Base-by-base conservation (phyloP, 2,797 vertebrate species). In the Lithobates sylvaticus region DNA sequence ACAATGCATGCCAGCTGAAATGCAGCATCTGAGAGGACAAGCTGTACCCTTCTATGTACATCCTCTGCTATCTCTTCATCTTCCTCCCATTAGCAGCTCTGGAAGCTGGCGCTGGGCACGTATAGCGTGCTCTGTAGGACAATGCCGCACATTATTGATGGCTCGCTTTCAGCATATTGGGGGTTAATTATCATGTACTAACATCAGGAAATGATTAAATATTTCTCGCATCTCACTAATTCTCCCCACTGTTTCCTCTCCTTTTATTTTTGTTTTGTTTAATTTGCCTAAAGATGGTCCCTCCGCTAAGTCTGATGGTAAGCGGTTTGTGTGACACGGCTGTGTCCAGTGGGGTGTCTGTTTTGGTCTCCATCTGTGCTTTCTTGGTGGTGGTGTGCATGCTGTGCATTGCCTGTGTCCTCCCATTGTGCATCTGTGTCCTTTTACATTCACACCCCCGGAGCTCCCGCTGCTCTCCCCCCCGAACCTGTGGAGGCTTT, bases 231-330 rank as follows among this genome's bases (percentile, higher is more conserved):
- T 73, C 50, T 61, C 91, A 94, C 92, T 95, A 91, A 93, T 92
- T 93, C 86, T 93, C 92, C 92, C 91, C 94, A 87, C 94, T 95
- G 42, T 93, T 93, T 92, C 92, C 94, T 94, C 89, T 95, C 95
- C 88, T 95, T 29, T 77, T 91, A 90, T 94, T 95, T 96, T 93
- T 94, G 91, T 94, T 95, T 96, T 92, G 92, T 94, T 89, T 93
- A 95, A 95, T 96, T 97, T 96, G 95, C 96, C 93, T 95, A 97
- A 97, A 99, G 98, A 99, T 92, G 98, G 97, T 96, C 95, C 97
- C 90, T 92, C 97, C 86, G 97, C 94, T 97, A 99, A 97, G 97
- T 90, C 94, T 0, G 96, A 99, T 96, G 98, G 98, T 99, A 99
- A 99, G 98, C 95, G 95, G 90, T 94, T 90, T 94, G 85, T 95